These are phyloP conservation scores for Blennius ocellaris DNA, from an alignment of 2,113 vertebrate species.

Conservation along the genomic window DNA sequence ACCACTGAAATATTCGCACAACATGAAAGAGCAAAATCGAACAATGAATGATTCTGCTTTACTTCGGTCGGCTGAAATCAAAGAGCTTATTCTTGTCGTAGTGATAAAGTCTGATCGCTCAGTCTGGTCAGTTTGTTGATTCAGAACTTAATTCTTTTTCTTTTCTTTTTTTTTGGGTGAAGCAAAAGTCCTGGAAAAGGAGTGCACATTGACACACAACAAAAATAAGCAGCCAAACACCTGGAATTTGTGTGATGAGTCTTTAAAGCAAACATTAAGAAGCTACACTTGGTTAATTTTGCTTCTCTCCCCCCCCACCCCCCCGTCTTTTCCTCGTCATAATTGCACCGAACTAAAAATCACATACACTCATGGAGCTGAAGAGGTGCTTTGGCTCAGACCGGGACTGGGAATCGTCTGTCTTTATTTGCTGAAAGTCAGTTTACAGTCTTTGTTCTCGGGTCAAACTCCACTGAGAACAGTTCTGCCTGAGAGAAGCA, in stretches of 20 bases:
- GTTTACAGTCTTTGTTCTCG: conserved; percentile 39
- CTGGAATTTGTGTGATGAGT: conserved; percentile 66
- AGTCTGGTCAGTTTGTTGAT: conserved; percentile 22
- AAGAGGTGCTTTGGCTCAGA: conserved; percentile 53
- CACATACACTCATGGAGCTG: conserved; percentile 44
- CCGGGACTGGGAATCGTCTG: conserved; percentile 20
- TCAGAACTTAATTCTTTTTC: conserved; percentile 10
- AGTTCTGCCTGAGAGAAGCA: conserved; percentile 75
- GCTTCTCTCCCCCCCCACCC: neutral
- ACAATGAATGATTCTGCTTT: conserved; percentile 20
- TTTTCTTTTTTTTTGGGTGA: conserved; percentile 35
- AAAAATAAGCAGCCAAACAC: conserved; percentile 67
- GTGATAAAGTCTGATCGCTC: conserved; percentile 30
- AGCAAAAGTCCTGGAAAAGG: conserved; percentile 45
- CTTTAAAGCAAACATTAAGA: conserved; percentile 72
- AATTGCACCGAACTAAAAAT: conserved; percentile 70
- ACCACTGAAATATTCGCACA: conserved; percentile 68
- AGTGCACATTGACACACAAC: conserved; percentile 54
- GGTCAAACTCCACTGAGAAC: conserved; percentile 34
- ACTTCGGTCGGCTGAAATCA: conserved; percentile 45
- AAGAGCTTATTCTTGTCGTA: conserved; percentile 70
- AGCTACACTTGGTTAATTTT: conserved; percentile 18
- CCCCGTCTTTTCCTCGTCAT: neutral
- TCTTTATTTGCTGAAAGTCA: conserved; percentile 43
- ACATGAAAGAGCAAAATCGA: conserved; percentile 45